Percentiles rank a stretch among this genome's conserved stretches.
Conservation (phyloP, 1,140 invertebrate genomes). For the Nephila pilipes region DNA sequence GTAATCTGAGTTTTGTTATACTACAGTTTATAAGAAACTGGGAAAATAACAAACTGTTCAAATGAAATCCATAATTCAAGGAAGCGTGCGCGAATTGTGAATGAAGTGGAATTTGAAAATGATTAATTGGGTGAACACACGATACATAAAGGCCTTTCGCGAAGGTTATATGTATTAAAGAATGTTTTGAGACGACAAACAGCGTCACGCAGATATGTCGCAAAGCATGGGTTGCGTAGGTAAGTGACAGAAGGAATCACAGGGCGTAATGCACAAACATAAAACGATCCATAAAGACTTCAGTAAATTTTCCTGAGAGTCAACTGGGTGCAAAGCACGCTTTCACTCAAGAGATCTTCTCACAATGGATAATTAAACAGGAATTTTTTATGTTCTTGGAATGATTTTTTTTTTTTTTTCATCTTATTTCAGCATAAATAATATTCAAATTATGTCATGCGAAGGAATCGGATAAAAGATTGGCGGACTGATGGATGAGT, state of each 20-base stretch:
- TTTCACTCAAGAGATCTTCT: neutral
- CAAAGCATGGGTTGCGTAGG: neutral
- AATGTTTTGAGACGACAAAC: slow-evolving; percentile 25
- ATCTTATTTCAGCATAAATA: too few relatives aligned
- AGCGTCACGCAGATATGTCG: neutral
- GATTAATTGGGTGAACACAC: slow-evolving; percentile 23
- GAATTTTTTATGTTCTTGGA: neutral
- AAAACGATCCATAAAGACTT: neutral
- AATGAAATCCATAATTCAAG: neutral
- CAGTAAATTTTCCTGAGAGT: neutral
- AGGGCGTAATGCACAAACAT: neutral
- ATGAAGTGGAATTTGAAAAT: neutral
- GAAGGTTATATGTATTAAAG: slow-evolving; percentile 41
- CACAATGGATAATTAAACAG: neutral
- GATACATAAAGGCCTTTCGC: slow-evolving; percentile 1
- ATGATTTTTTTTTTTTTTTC: too few relatives aligned
- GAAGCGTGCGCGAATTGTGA: neutral
- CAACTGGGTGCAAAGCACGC: neutral
- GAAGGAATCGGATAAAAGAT: too few relatives aligned
- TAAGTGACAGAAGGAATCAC: neutral
- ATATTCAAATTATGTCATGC: too few relatives aligned
- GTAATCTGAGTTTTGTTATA: too few relatives aligned
- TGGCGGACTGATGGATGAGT: too few relatives aligned
- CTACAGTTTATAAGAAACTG: neutral
- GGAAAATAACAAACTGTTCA: neutral